Conservation (phyloP, 2,888 invertebrate species). For the Laspeyria flexula region DNA sequence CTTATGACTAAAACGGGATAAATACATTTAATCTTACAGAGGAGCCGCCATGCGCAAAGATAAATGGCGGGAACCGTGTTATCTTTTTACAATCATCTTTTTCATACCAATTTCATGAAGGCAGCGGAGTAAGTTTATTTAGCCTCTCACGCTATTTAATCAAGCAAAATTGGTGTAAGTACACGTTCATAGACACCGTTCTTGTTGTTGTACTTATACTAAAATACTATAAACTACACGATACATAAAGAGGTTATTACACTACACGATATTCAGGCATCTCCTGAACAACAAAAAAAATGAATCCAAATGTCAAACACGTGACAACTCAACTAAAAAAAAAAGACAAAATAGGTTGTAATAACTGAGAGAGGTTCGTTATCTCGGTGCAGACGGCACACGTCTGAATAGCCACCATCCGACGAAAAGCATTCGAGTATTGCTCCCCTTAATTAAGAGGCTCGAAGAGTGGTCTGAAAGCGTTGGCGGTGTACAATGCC, state of each 20-base stretch:
- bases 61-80: slow-evolving; percentile 44
- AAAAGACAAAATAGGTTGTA: slow-evolving; percentile 66
- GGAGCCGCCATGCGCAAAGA: slow-evolving; percentile 40
- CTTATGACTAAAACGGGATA: slow-evolving; percentile 38
- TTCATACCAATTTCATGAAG: slow-evolving; percentile 48
- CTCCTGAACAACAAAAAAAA: slow-evolving; percentile 6
- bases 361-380: slow-evolving; percentile 79
- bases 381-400: slow-evolving; percentile 73
- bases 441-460: slow-evolving; percentile 81
- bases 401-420: slow-evolving; percentile 73
- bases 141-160: slow-evolving; percentile 55
- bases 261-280: no score
- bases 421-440: slow-evolving; percentile 70
- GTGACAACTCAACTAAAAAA: slow-evolving; percentile 41
- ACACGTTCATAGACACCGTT: slow-evolving; percentile 4
- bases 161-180: slow-evolving; percentile 46
- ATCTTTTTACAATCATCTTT: slow-evolving; percentile 51
- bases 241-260: not conserved
- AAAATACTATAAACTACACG: no score
- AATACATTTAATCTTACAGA: slow-evolving; percentile 44
- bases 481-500: slow-evolving; percentile 63
- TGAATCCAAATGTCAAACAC: slow-evolving; percentile 24
- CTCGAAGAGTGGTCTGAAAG: slow-evolving; percentile 76
- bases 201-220: not conserved
- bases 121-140: slow-evolving; percentile 46